Evolutionary conservation across 30 jellyfish, hydroid and myxozoan genomes (phyloP), one percentile per base, ranked within the genome.

Genomic region (Cassiopea andromeda): DNA sequence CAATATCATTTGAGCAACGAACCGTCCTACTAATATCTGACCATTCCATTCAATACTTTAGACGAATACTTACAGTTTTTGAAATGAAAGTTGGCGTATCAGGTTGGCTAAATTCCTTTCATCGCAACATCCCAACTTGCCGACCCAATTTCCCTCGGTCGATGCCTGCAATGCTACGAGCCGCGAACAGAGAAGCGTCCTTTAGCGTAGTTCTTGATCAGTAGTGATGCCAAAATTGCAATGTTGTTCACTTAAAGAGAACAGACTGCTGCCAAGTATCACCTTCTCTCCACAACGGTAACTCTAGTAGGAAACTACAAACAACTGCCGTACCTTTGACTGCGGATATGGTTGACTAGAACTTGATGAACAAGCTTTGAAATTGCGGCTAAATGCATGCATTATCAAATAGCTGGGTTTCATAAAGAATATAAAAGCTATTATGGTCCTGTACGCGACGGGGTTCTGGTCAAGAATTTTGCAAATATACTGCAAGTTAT

Each of bases 361-460:
- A 87, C 84, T 87, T 66, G 60, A 57, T 78, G 90, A 57, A 60
- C 54, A 18, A 50, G 83, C 94, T 77, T 87, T 87, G 85, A 87
- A 87, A 72, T 87, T 81, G 90, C 90, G 88, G 85, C 94, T 87
- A 71, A 78, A 87, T 87, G 88, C 88, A 71, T 87, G 94, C 94
- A 78, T 46, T 76, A 85, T 85, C 75, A 74, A 73, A 73, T 78
- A 87, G 94, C 82, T 87, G 94, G 84, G 85, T 73, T 81, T 69
- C 82, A 70, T 58, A 78, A 73, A 64, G 94, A 77, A 87, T 87
- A 77, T 75, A 78, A 54, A 54, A 87, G 64, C 94, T 87, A 77
- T 87, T 87, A 87, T 87, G 94, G 90, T 87, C 60, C 90, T 77
- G 47, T 69, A 78, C 94, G 7, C 94, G 94, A 83, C 90, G 88